phyloP scores from a whole-genome alignment of 2,888 invertebrate genomes.

The Nebria salina region DNA sequence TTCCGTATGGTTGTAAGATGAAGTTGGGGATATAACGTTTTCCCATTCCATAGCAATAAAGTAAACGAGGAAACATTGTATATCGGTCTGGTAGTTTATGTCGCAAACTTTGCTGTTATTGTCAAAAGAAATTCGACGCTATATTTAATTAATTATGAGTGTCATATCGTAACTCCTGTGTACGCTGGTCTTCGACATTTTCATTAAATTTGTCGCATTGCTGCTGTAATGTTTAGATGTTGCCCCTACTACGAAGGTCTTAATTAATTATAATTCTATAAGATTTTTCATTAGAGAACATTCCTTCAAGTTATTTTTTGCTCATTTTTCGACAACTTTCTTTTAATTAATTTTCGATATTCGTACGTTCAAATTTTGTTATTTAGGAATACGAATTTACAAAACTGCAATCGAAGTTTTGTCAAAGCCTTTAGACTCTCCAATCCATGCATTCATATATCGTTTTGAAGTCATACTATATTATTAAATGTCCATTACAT shows the following conservation, averaged over 20 bases:
- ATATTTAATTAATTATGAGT: slow-evolving; percentile 19
- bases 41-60: background rate
- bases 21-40: background rate
- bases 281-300: background rate
- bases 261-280: background rate
- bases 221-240: background rate
- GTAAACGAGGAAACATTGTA: too few relatives aligned
- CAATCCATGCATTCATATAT: too few relatives aligned
- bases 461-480: too few relatives aligned
- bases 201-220: slow-evolving; percentile 18
- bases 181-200: slow-evolving; percentile 1
- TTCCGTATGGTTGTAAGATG: background rate
- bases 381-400: background rate
- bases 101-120: background rate
- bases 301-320: background rate
- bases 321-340: background rate
- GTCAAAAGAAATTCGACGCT: background rate
- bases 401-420: background rate
- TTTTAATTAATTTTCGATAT: background rate
- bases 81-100: background rate
- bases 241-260: background rate
- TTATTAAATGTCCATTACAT: too few relatives aligned
- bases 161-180: slow-evolving; percentile 10
- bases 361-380: background rate
- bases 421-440: background rate